Conservation (phyloP, 2,888 invertebrate genomes). For the Eubasilissa splendida region DNA sequence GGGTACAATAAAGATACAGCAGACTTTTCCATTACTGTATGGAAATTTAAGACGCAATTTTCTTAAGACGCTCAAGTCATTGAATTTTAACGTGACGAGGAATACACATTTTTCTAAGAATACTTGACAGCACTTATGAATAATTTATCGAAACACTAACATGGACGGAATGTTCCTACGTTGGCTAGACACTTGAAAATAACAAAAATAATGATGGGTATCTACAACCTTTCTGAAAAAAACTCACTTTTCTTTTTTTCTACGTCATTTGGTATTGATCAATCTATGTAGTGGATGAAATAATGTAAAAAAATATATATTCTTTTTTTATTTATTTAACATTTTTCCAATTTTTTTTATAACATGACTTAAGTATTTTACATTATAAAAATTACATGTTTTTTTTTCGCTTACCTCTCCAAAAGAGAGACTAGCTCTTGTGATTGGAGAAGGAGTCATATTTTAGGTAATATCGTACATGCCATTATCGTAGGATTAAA, state of each 20-base stretch:
- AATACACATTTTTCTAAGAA: slow-evolving; percentile 37
- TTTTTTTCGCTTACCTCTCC: too few species aligned
- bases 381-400: too few species aligned
- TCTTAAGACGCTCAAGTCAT: slow-evolving; percentile 29
- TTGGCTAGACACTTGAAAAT: not conserved
- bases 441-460: too few species aligned
- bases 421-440: too few species aligned
- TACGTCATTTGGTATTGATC: too few species aligned
- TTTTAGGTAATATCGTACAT: too few species aligned
- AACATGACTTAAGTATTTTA: too few species aligned
- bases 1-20: not conserved
- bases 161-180: not conserved
- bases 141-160: slow-evolving; percentile 18
- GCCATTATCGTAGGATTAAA: too few species aligned
- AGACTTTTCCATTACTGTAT: slow-evolving; percentile 26
- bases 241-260: not conserved
- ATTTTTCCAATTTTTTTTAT: too few species aligned
- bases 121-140: slow-evolving; percentile 41
- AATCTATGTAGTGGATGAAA: too few species aligned
- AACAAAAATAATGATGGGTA: not conserved
- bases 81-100: slow-evolving; percentile 37
- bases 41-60: slow-evolving; percentile 25
- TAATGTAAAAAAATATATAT: too few species aligned
- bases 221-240: not conserved
- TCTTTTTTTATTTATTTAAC: too few species aligned